Evolutionary conservation across 2,113 vertebrate genomes (phyloP).

Genomic region (Tricholaema leucomelas): DNA sequence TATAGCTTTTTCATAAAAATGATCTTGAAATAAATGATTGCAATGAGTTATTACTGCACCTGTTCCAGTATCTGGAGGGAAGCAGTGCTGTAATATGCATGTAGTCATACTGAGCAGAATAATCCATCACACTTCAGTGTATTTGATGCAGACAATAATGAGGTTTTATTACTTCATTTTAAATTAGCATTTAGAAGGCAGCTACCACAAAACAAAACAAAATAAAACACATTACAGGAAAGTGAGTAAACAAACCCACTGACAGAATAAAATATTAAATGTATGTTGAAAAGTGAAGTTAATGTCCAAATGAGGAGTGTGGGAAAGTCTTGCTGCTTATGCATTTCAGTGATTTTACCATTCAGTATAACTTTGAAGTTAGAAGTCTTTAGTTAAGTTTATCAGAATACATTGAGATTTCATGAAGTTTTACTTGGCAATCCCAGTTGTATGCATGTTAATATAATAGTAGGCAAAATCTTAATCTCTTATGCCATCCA

Average conservation of each 20-base stretch:
- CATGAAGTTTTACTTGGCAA: not conserved
- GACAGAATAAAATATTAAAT: not conserved
- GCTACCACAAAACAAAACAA: not conserved
- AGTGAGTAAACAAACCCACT: not conserved
- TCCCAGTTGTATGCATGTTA: not conserved
- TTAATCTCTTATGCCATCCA: not conserved
- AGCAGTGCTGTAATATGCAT: not conserved
- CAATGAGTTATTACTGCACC: not conserved
- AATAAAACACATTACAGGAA: not conserved
- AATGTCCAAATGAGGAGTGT: not conserved
- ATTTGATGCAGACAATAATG: not conserved
- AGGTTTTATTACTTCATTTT: not conserved
- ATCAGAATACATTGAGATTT: not conserved
- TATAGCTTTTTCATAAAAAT: not conserved
- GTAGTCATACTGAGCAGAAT: not conserved
- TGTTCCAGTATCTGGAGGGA: not conserved
- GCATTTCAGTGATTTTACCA: not conserved
- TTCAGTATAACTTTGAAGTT: not conserved
- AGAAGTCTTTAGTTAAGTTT: fast-evolving
- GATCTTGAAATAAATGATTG: not conserved
- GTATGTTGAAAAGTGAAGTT: not conserved
- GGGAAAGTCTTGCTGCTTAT: not conserved
- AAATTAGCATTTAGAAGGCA: not conserved
- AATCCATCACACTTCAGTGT: not conserved
- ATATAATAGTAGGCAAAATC: not conserved